Conservation (phyloP, 2,113 vertebrate species). For the Ascaphus truei region DNA sequence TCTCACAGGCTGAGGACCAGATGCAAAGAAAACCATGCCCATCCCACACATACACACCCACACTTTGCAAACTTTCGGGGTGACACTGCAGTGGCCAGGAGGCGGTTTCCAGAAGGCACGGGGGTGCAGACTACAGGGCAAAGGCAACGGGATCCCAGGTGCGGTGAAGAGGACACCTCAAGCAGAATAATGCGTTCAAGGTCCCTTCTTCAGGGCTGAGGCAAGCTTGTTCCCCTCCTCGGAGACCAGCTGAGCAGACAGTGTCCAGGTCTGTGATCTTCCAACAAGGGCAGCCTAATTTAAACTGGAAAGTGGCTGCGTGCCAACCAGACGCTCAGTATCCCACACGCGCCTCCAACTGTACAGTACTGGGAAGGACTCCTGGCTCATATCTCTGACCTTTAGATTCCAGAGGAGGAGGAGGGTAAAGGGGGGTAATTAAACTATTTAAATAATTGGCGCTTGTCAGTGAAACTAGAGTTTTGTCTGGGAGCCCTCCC, state of each 20-base stretch:
- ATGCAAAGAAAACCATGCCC: too few species aligned
- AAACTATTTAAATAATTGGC: too few species aligned
- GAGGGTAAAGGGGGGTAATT: too few species aligned
- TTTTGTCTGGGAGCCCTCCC: too few species aligned
- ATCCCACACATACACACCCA: too few species aligned
- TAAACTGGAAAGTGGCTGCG: slow-evolving; percentile 36
- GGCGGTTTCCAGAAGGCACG: too few species aligned
- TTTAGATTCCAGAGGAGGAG: too few species aligned
- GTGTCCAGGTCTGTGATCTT: slow-evolving; percentile 26
- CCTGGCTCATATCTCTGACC: background rate
- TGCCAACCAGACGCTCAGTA: background rate
- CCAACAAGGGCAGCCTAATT: slow-evolving; percentile 18
- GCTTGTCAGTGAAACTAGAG: too few species aligned
- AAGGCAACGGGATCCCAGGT: background rate
- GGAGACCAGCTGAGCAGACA: background rate
- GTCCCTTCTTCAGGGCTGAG: too few species aligned
- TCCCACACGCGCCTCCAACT: slow-evolving; percentile 26
- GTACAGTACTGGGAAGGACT: background rate
- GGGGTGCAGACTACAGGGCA: background rate
- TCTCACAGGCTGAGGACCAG: too few species aligned
- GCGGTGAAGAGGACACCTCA: background rate
- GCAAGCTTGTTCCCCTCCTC: background rate
- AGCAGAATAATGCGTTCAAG: background rate
- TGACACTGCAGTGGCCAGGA: too few species aligned
- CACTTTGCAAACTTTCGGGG: too few species aligned